Conservation (phyloP, 2,113 vertebrate species). For the Melospiza melodia region DNA sequence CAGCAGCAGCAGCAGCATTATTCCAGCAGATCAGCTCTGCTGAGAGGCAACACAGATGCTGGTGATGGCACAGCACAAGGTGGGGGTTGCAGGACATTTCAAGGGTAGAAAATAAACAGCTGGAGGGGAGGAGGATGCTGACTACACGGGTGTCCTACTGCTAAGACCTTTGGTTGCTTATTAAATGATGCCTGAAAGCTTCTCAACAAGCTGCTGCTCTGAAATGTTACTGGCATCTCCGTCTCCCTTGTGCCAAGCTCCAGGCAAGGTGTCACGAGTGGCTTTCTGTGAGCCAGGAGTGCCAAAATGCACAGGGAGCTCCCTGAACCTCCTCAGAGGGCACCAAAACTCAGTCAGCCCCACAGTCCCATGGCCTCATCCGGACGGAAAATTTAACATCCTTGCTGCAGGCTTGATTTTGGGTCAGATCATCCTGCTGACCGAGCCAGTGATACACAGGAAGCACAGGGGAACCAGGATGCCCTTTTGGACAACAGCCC, state of each 20-base stretch:
- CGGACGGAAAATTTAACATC: not conserved
- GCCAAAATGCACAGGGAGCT: not conserved
- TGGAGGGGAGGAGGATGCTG: constrained; percentile 49
- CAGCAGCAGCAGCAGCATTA: not conserved
- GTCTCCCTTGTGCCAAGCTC: not conserved
- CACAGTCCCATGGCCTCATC: not conserved
- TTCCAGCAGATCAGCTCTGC: not conserved
- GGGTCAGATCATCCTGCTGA: not conserved
- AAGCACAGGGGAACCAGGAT: not conserved
- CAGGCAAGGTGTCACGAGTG: not conserved
- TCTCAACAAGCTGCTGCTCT: constrained; percentile 1
- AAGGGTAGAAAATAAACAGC: constrained; percentile 53
- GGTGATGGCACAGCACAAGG: not conserved
- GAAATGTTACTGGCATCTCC: not conserved
- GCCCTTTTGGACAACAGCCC: not conserved
- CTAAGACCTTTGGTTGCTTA: constrained; percentile 32
- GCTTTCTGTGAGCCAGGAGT: rapidly evolving
- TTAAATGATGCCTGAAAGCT: constrained; percentile 37
- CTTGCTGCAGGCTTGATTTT: not conserved
- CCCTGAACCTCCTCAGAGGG: not conserved
- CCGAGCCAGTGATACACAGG: not conserved
- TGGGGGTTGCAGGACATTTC: constrained; percentile 38
- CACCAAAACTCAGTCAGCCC: not conserved
- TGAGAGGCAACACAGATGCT: not conserved
- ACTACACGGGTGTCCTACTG: not conserved